Evolutionary conservation across 2,797 vertebrate genomes (phyloP), one percentile per base, ranked within the genome.

Genomic region (Agapornis canus): DNA sequence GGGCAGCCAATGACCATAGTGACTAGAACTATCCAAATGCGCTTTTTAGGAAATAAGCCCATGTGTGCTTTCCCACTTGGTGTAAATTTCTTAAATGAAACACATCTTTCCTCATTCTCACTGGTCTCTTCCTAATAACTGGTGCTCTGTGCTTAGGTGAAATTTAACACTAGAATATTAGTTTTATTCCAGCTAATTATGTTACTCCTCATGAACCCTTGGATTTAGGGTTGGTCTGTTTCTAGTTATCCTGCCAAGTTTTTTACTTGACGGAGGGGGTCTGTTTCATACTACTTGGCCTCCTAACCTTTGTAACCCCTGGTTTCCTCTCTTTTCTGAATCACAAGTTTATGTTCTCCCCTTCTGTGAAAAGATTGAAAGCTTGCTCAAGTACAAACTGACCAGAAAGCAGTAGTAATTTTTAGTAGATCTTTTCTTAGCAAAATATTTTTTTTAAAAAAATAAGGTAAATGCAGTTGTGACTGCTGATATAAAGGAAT

Each of bases 201-300:
- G 98, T 98, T 98, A 97, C 97, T 97, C 97, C 97, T 97, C 97
- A 72, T 98, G 98, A 98, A 98, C 97, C 96, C 96, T 97, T 97
- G 98, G 98, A 98, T 98, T 98, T 98, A 98, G 96, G 96, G 95
- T 97, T 98, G 97, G 98, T 98, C 98, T 98, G 98, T 98, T 98
- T 98, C 98, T 98, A 98, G 98, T 98, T 98, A 98, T 98, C 97
- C 97, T 98, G 98, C 98, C 98, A 98, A 98, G 95, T 96, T 97
- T 98, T 98, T 96, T 97, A 91, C 97, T 98, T 98, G 98, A 98
- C 92, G 98, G 98, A 98, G 98, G 98, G 98, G 97, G 98, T 98
- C 98, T 98, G 98, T 97, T 98, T 98, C 98, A 97, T 98, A 97
- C 97, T 98, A 96, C 97, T 97, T 98, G 98, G 98, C 98, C 98